These are phyloP conservation scores for Sturmia bella DNA, from an alignment of 2,888 invertebrate species.

Conservation along the genomic window DNA sequence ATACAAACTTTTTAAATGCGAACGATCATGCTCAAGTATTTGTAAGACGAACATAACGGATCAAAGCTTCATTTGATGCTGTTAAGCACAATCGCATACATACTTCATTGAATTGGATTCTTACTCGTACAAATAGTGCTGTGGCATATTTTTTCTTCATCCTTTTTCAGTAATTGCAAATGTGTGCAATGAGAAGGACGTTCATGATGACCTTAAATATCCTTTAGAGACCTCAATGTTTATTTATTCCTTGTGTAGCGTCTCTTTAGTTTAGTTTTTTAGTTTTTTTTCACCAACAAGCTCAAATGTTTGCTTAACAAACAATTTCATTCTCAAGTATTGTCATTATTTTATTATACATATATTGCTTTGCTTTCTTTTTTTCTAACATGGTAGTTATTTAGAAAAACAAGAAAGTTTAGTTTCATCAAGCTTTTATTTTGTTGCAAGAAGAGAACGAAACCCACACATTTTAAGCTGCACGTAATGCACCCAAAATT, in stretches of 20 bases:
- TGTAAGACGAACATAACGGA: constrained; percentile 16
- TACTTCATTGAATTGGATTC: too few species aligned
- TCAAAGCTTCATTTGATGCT: constrained; percentile 26
- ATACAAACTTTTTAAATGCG: too few species aligned
- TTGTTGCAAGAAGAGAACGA: not conserved
- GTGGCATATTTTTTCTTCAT: too few species aligned
- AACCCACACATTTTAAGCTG: not conserved
- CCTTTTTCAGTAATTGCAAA: too few species aligned
- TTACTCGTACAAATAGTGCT: too few species aligned
- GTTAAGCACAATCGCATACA: not conserved
- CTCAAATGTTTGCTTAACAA: constrained; percentile 24
- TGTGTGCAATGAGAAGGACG: not conserved
- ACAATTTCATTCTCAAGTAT: constrained; percentile 16
- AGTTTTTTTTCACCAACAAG: too few species aligned
- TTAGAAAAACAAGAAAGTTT: not conserved
- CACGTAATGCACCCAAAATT: not conserved
- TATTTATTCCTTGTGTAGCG: not conserved
- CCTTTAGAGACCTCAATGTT: not conserved
- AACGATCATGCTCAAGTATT: not conserved
- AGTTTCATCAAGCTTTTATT: not conserved
- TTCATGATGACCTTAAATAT: not conserved
- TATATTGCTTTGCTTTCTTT: not conserved
- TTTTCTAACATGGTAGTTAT: not conserved
- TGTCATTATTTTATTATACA: not conserved
- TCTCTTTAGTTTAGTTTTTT: not conserved